phyloP scores from a whole-genome alignment of 2,113 vertebrate species.

The Lipotes vexillifer region DNA sequence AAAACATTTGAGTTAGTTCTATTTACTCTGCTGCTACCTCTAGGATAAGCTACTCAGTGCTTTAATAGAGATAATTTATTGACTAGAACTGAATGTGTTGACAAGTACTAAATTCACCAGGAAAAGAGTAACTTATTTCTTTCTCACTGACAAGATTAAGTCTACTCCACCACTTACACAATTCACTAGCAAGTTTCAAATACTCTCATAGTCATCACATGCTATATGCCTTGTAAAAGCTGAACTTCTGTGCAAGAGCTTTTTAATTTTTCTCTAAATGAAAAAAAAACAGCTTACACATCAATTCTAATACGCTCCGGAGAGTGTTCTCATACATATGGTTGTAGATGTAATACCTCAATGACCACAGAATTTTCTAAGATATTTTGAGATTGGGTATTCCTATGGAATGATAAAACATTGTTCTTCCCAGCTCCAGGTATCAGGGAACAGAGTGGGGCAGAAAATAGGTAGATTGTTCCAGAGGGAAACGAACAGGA shows the following conservation, averaged over 20 bases:
- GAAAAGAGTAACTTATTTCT: neutral
- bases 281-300: neutral
- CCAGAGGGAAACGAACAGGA: neutral
- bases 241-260: neutral
- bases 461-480: neutral
- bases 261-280: neutral
- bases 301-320: neutral
- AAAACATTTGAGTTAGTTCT: neutral
- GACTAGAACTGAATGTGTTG: neutral
- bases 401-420: neutral
- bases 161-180: neutral
- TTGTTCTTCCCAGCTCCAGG: neutral
- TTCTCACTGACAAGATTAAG: neutral
- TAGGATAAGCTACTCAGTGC: neutral
- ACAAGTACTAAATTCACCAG: neutral
- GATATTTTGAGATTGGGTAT: neutral
- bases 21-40: neutral
- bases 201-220: too few relatives aligned
- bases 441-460: neutral
- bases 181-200: neutral
- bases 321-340: neutral
- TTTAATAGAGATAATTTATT: neutral
- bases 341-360: neutral
- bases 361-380: neutral
- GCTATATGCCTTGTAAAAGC: neutral